Base-by-base conservation (phyloP, 2,797 vertebrate species). In the Catharus ustulatus region DNA sequence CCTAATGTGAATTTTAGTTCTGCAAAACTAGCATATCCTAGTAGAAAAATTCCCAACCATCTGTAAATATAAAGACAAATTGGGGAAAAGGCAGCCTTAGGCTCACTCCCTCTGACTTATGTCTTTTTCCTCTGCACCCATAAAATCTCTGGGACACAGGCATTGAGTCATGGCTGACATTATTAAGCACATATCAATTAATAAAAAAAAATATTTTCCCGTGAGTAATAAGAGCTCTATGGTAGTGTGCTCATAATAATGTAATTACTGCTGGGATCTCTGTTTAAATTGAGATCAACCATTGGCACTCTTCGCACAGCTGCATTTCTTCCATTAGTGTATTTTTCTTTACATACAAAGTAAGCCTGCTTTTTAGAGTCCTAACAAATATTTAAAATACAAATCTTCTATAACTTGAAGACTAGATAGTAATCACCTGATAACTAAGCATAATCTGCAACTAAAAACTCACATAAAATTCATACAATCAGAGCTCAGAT, bases 261-360 rank as follows among this genome's bases (percentile, higher is more conserved):
- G 67, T 93, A 94, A 95, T 95, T 96, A 93, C 42, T 71, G 32
- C 46, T 86, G 64, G 42, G 45, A 64, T 81, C 55, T 90, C 82
- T 75, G 18, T 32, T 93, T 72, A 90, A 79, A 77, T 42, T 82
- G 63, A 84, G 63, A 76, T 76, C 22, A 91, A 67, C 40, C 52
- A 42, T 8, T 72, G 29, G 2, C 2, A 1, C 5, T 51, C 92
- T 90, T 74, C 10, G 6, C 29, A 52, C 16, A 76, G 43, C 32
- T 85, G 26, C 17, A 24, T 46, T 83, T 38, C 26, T 81, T 91
- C 75, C 30, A 73, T 66, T 83, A 55, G 30, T 40, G 43, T 54
- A 19, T 73, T 38, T 66, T 58, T 18, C 10, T 40, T 73, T 59
- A 36, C 1, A 0, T 51, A 29, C 20, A 51, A 66, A 40, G 7